Evolutionary conservation across 2,113 vertebrate species (phyloP).

Genomic region (Caretta caretta): DNA sequence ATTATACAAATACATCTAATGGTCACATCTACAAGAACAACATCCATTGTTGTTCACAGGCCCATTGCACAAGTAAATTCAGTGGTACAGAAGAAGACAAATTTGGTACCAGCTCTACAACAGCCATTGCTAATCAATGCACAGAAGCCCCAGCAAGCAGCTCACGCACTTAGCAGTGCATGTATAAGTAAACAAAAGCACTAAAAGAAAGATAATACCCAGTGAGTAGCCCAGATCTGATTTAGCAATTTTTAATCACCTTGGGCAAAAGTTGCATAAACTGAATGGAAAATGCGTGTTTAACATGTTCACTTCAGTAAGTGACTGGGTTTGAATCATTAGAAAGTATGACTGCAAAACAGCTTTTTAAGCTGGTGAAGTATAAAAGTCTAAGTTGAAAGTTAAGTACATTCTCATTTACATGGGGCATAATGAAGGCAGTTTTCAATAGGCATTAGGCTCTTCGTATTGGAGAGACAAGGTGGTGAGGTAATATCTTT

Average conservation of each 20-base stretch:
- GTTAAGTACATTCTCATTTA: background rate
- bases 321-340: background rate
- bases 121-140: slow-evolving; percentile 13
- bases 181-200: slow-evolving; percentile 1
- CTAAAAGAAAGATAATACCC: background rate
- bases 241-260: background rate
- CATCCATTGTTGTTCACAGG: slow-evolving; percentile 68
- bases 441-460: background rate
- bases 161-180: background rate
- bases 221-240: background rate
- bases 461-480: background rate
- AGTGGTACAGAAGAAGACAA: slow-evolving; percentile 71
- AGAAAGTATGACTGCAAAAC: background rate
- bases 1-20: slow-evolving; percentile 58
- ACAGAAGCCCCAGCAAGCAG: background rate
- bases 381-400: background rate
- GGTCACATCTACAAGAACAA: slow-evolving; percentile 41
- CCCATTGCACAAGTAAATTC: slow-evolving; percentile 73
- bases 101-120: slow-evolving; percentile 73
- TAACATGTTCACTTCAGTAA: background rate
- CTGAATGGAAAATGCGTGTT: background rate
- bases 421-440: background rate
- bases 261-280: background rate
- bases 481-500: background rate
- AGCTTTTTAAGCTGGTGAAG: background rate